A percentile compares a stretch with the other conserved stretches of the same genome.
Conservation (phyloP, 2,113 vertebrate genomes). For the Cariama cristata region DNA sequence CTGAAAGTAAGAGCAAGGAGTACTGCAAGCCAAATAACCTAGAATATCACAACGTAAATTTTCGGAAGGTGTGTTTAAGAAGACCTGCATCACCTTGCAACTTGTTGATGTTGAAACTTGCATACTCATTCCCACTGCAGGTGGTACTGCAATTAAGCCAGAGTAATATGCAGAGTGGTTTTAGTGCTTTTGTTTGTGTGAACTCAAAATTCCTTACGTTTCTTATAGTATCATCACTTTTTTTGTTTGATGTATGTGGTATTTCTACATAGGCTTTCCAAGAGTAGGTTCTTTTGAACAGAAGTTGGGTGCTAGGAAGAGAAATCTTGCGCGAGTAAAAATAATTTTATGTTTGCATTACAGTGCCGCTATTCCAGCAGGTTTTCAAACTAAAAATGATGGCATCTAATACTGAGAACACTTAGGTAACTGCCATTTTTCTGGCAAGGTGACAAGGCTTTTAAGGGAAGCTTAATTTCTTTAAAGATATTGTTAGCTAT, state of each 20-base stretch:
- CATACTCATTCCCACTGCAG: not conserved
- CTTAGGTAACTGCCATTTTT: not conserved
- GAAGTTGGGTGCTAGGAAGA: not conserved
- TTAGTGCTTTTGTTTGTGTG: not conserved
- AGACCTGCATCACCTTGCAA: not conserved
- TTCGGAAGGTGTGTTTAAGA: not conserved
- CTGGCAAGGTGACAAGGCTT: not conserved
- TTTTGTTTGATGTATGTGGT: not conserved
- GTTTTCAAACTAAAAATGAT: not conserved
- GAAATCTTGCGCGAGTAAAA: not conserved
- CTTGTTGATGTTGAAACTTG: not conserved
- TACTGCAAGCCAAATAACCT: not conserved
- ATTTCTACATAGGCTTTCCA: not conserved
- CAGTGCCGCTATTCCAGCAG: not conserved
- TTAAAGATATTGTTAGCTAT: not conserved
- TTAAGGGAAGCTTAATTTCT: not conserved
- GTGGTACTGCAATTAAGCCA: not conserved
- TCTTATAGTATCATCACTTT: not conserved
- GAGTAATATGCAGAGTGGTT: not conserved
- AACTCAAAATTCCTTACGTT: not conserved
- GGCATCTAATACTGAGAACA: not conserved
- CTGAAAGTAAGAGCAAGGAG: not conserved
- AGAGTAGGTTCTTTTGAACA: not conserved
- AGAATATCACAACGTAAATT: not conserved
- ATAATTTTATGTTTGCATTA: not conserved